phyloP scores from a whole-genome alignment of 2,113 vertebrate genomes.

The Labeo rohita region DNA sequence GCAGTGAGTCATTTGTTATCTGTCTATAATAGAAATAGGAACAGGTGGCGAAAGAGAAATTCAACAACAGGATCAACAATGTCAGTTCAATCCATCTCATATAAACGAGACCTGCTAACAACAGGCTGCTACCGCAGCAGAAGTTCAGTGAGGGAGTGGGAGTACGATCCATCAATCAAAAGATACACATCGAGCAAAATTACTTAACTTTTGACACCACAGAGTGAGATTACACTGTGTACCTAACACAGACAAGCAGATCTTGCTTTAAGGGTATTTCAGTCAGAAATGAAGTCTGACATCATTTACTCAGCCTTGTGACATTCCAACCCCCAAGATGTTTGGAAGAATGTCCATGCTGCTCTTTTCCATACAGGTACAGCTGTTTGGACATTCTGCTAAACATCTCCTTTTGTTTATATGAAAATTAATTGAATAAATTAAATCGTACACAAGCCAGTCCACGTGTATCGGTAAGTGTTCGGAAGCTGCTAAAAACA shows the following conservation, averaged over 20 bases:
- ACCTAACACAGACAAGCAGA: constrained; percentile 4
- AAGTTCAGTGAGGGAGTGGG: constrained; percentile 59
- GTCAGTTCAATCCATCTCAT: constrained; percentile 26
- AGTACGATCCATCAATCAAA: constrained; percentile 66
- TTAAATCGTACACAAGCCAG: background rate
- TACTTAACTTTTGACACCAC: constrained; percentile 8
- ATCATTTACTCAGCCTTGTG: background rate
- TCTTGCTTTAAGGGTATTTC: background rate
- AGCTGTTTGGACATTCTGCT: background rate
- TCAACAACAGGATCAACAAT: constrained; percentile 10
- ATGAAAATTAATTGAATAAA: background rate
- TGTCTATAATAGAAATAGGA: constrained; percentile 6
- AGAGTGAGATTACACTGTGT: background rate
- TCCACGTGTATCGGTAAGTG: background rate
- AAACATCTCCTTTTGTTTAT: background rate
- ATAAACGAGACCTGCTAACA: constrained; percentile 46
- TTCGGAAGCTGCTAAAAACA: constrained; percentile 2
- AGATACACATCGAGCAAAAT: background rate
- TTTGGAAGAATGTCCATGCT: background rate
- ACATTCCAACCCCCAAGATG: background rate
- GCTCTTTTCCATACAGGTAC: background rate
- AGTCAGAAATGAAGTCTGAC: background rate
- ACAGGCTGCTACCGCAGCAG: constrained; percentile 61
- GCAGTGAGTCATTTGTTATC: constrained; percentile 7
- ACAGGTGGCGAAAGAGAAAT: constrained; percentile 19